Evolutionary conservation across 2,888 invertebrate genomes (phyloP).

Genomic region (Aspidiotus destructor): DNA sequence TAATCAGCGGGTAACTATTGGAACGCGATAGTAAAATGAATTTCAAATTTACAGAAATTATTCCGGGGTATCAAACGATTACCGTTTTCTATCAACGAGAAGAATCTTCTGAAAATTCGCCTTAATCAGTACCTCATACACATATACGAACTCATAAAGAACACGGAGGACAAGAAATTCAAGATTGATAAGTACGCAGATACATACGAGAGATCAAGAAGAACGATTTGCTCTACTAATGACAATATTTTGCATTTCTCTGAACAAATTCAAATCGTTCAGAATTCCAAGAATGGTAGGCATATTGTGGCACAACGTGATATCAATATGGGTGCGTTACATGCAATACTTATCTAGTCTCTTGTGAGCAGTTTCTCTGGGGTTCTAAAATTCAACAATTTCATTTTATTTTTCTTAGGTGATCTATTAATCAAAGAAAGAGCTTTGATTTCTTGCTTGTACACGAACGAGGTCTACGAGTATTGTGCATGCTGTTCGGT

Average conservation of each 20-base stretch:
- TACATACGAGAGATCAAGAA: constrained; percentile 8
- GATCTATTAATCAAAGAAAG: constrained; percentile 22
- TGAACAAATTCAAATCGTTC: constrained; percentile 17
- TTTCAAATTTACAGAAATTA: constrained; percentile 20
- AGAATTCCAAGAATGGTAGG: constrained; percentile 12
- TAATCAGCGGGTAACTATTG: not conserved
- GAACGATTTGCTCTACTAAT: constrained; percentile 12
- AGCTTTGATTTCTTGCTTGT: constrained; percentile 23
- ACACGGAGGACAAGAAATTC: constrained; percentile 18
- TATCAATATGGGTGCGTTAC: constrained; percentile 12
- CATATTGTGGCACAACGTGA: constrained; percentile 24
- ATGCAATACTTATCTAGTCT: not conserved
- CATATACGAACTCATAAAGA: constrained; percentile 15
- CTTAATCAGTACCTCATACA: constrained; percentile 21
- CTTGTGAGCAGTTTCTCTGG: not conserved
- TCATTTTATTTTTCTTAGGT: constrained; percentile 4
- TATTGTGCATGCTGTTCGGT: constrained; percentile 22
- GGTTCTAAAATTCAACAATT: not conserved
- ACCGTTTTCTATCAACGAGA: constrained; percentile 19
- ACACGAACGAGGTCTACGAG: constrained; percentile 26
- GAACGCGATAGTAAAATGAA: not conserved
- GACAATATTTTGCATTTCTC: constrained; percentile 14
- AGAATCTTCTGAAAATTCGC: constrained; percentile 16
- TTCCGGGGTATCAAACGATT: constrained; percentile 19
- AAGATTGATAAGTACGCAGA: constrained; percentile 7